Evolutionary conservation across 2,797 vertebrate species (phyloP).

Genomic region (Syngnathus rostellatus): DNA sequence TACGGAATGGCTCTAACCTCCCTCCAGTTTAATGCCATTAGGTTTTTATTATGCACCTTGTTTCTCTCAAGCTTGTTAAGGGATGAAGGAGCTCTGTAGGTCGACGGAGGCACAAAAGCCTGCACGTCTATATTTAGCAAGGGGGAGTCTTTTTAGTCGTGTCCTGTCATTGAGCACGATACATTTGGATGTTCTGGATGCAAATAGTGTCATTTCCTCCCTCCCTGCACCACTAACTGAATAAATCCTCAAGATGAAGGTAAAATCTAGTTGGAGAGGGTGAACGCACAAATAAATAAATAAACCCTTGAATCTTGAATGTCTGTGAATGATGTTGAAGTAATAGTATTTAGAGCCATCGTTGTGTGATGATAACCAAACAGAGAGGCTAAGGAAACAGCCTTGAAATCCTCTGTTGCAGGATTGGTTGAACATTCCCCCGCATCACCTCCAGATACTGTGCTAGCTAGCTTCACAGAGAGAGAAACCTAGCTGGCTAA

Average conservation of each 20-base stretch:
- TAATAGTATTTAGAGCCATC: slow-evolving; percentile 46
- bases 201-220: slow-evolving; percentile 58
- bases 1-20: slow-evolving; percentile 36
- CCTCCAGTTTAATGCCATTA: slow-evolving; percentile 39
- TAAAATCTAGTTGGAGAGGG: slow-evolving; percentile 51
- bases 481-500: not conserved
- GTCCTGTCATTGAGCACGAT: slow-evolving; percentile 40
- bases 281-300: slow-evolving; percentile 36
- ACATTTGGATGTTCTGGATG: slow-evolving; percentile 47
- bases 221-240: slow-evolving; percentile 58
- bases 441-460: not conserved
- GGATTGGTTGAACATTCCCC: not conserved
- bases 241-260: slow-evolving; percentile 50
- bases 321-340: slow-evolving; percentile 41
- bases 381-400: slow-evolving; percentile 15
- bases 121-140: slow-evolving; percentile 45
- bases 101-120: slow-evolving; percentile 32
- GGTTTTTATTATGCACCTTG: slow-evolving; percentile 48
- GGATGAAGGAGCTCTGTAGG: slow-evolving; percentile 53
- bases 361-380: slow-evolving; percentile 34
- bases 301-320: slow-evolving; percentile 13
- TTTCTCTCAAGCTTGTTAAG: slow-evolving; percentile 47
- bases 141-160: slow-evolving; percentile 23
- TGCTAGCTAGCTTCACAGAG: not conserved
- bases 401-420: not conserved